Base-by-base conservation (phyloP, 2,888 invertebrate species). In the Neoascia interrupta region DNA sequence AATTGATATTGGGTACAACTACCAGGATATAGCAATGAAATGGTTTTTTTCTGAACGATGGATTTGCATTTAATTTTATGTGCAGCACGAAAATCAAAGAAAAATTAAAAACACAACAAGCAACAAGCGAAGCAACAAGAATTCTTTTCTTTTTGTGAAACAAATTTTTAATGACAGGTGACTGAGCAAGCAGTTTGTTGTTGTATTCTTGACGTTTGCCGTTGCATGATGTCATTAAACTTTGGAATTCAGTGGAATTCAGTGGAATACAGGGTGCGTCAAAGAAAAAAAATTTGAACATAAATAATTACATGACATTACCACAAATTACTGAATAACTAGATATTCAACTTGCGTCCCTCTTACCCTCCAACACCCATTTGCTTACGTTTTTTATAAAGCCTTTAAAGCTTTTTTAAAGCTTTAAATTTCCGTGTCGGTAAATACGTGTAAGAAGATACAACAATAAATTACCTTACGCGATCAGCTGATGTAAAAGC, bases 51-150 rank as follows among this genome's bases (percentile, higher is more conserved):
- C 10, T n/a, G 31, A 31, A 6, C 3, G 3, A n/a, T 31, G 31
- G 8, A n/a, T n/a, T n/a, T n/a, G n/a, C n/a, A n/a, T n/a, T 3
- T 31, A 11, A 51, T 19, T 26, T 41, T 26, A 26, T 28, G 26
- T 34, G 47, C 43, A 70, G 11, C 28, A 60, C 41, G 34, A 70
- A 69, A 64, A 26, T 13, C 31, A 64, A 26, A 47, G 26, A 21
- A 64, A 58, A 56, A 63, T 41, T 19, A 28, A 75, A 73, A 66
- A 53, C n/a, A n/a, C 47, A 49, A 69, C 56, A 60, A 64, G 76
- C 76, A 70, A 76, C 70, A 72, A 70, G 70, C 70, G 56, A 58
- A 63, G 41, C 34, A 41, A 47, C n/a, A n/a, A 43, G 63, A 36
- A 11, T 10, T 58, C 15, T 60, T 21, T 39, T 21, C 31, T 23